A percentile compares a stretch with the other conserved stretches of the same genome.
phyloP scores from a whole-genome alignment of 2,113 vertebrate species.

The Phylloscopus trochiloides region DNA sequence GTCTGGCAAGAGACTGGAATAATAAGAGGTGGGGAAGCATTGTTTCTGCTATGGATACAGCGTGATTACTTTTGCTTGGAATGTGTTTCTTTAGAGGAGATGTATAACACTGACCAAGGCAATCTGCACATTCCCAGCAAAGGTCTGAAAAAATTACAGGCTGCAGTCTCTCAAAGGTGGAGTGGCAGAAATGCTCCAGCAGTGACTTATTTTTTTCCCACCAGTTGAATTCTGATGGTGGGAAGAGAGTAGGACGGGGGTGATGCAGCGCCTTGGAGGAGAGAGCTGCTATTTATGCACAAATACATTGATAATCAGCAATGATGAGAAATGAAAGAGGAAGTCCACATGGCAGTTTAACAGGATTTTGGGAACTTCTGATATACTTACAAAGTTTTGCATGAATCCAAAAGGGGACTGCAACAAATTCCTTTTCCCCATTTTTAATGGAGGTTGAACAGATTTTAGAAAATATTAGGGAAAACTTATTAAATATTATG shows the following conservation, averaged over 20 bases:
- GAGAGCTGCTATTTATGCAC: background rate
- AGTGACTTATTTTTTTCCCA: background rate
- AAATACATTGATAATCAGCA: conserved; percentile 44
- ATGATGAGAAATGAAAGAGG: conserved; percentile 29
- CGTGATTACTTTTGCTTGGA: background rate
- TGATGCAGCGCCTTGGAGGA: background rate
- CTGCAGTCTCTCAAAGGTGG: background rate
- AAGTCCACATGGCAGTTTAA: conserved; percentile 13
- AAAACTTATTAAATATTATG: conserved; percentile 60
- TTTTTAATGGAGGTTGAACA: conserved; percentile 58
- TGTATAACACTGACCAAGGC: background rate
- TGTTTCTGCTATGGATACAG: conserved; percentile 32
- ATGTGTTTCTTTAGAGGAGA: background rate
- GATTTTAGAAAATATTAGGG: conserved; percentile 28
- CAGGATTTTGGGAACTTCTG: conserved; percentile 28
- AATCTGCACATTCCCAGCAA: conserved; percentile 10
- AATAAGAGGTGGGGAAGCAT: conserved; percentile 20
- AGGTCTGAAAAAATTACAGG: conserved; percentile 10
- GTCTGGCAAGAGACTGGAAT: conserved; percentile 43
- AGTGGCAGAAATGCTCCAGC: background rate
- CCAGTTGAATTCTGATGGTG: background rate
- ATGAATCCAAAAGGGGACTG: background rate
- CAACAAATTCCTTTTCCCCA: background rate
- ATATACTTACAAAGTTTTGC: conserved; percentile 11
- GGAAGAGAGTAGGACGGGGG: background rate